Evolutionary conservation across 2,888 invertebrate species (phyloP).

Genomic region (Hylaea fasciaria): DNA sequence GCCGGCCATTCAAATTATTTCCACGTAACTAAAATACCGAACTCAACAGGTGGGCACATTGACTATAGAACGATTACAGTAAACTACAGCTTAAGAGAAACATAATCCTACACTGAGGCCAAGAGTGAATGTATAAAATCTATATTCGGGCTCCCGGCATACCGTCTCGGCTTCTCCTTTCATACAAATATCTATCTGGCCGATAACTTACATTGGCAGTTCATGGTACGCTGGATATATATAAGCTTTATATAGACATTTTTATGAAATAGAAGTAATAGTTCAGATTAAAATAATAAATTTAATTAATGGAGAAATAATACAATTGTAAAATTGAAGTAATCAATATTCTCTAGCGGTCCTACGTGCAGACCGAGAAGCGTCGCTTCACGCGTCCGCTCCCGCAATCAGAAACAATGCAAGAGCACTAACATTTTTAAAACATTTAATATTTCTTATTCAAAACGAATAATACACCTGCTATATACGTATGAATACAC

Average conservation of each 20-base stretch:
- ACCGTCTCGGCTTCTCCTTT: slow-evolving; percentile 39
- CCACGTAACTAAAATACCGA: slow-evolving; percentile 61
- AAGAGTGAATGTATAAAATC: slow-evolving; percentile 51
- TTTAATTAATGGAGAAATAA: not conserved
- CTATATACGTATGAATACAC: slow-evolving; percentile 20
- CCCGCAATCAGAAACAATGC: not conserved
- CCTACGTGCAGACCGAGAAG: slow-evolving; percentile 38
- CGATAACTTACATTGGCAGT: not conserved
- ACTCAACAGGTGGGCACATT: slow-evolving; percentile 77
- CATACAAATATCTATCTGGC: slow-evolving; percentile 15
- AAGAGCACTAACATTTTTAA: not conserved
- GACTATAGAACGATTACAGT: slow-evolving; percentile 71
- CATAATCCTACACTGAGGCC: slow-evolving; percentile 49
- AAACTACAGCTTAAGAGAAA: slow-evolving; percentile 57
- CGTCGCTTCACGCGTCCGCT: slow-evolving; percentile 25
- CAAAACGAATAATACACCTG: slow-evolving; percentile 9
- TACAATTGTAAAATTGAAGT: not conserved
- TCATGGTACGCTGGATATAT: not conserved
- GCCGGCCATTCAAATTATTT: slow-evolving; percentile 41
- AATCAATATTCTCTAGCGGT: not conserved
- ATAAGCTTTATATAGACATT: slow-evolving; percentile 12
- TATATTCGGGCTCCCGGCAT: slow-evolving; percentile 50
- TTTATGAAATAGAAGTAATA: slow-evolving; percentile 4
- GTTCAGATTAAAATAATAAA: not conserved
- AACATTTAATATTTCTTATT: not conserved